Base-by-base conservation (phyloP, 2,797 vertebrate genomes). In the Amphiprion clarkii region DNA sequence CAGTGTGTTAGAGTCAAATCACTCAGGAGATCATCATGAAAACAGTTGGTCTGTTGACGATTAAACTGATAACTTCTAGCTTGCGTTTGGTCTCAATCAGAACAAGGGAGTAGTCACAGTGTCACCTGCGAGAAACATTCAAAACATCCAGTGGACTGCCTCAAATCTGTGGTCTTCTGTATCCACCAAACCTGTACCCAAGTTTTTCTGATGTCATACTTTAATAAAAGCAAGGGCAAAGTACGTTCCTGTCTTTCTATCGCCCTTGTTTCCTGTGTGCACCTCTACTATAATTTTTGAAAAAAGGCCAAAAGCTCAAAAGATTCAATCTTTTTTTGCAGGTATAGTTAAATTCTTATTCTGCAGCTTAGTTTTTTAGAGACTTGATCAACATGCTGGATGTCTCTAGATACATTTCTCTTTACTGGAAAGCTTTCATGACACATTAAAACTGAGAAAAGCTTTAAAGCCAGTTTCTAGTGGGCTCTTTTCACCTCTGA, bases 371-470 rank as follows among this genome's bases (percentile, higher is more conserved):
- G 7, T 49, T 46, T 8, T 54, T 71, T 52, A 2, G 23, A 68
- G 16, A 29, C 42, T 56, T 29, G 13, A 60, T 62, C 64, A 56
- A 33, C 6, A 23, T 46, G 29, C 19, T 51, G 6, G 46, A n/a
- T n/a, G 19, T 48, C 46, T 48, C 17, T n/a, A 19, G 5, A n/a
- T n/a, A 48, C 17, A 48, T n/a, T 48, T 48, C 46, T n/a, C 5
- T n/a, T n/a, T 3, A 39, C 27, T n/a, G 1, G 16, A 55, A 58
- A 75, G 48, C 54, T 61, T 63, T 29, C 55, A 19, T 31, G 31
- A 66, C 7, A 40, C 49, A 74, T 46, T 69, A 31, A 63, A 66
- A 42, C 55, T 13, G 51, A 58, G 31, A 73, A 73, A 79, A 51
- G 57, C 64, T 65, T 68, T 40, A 61, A 60, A 71, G 51, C 12